Evolutionary conservation across 2,888 invertebrate genomes (phyloP).

Genomic region (Azorinus chamasolen): DNA sequence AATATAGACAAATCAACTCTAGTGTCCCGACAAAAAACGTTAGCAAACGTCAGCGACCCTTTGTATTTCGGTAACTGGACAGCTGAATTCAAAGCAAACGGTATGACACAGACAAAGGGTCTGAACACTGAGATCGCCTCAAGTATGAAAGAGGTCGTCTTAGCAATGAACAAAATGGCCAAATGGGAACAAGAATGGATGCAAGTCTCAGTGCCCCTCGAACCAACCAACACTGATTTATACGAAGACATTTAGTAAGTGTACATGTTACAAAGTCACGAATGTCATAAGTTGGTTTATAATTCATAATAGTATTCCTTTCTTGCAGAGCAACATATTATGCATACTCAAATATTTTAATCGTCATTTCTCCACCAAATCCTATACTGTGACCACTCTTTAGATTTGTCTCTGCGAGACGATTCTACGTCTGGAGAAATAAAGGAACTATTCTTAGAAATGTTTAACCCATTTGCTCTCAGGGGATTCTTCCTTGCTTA

Average conservation of each 20-base stretch:
- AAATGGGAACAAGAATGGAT: slow-evolving; percentile 68
- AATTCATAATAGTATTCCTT: too few relatives aligned
- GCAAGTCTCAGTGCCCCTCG: slow-evolving; percentile 24
- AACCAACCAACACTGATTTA: slow-evolving; percentile 3
- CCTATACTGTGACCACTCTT: too few relatives aligned
- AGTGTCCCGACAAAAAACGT: slow-evolving; percentile 13
- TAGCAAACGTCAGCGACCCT: neutral
- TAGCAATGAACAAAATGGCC: slow-evolving; percentile 53
- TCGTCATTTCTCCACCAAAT: too few relatives aligned
- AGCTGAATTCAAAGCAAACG: slow-evolving; percentile 12
- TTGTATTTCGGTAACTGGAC: slow-evolving; percentile 66
- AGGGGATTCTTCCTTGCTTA: too few relatives aligned
- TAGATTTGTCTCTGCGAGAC: too few relatives aligned
- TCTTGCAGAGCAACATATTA: too few relatives aligned
- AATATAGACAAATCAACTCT: slow-evolving; percentile 54
- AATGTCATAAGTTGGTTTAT: too few relatives aligned
- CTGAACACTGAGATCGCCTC: slow-evolving; percentile 25
- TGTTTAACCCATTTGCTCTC: too few relatives aligned
- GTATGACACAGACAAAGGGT: neutral
- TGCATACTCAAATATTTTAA: too few relatives aligned
- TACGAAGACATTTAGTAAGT: slow-evolving; percentile 49
- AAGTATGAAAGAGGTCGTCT: slow-evolving; percentile 42
- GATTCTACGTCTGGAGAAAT: too few relatives aligned
- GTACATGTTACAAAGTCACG: too few relatives aligned
- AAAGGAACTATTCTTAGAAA: too few relatives aligned